Conservation (phyloP, 1,140 invertebrate species). For the Bombus picipes region DNA sequence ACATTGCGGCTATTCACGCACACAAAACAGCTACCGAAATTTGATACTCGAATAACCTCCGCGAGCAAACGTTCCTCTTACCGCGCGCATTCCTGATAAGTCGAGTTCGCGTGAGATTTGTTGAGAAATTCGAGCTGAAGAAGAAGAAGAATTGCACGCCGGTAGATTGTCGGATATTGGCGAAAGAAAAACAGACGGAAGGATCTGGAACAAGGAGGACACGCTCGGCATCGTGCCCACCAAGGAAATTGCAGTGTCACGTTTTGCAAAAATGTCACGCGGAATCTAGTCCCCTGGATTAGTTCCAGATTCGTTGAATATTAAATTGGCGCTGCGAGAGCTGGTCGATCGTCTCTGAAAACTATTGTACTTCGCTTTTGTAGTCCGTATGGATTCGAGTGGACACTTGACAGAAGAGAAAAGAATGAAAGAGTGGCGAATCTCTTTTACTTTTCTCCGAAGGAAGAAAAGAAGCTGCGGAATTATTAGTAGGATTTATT, state of each 20-base stretch:
- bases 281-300: constrained; percentile 31
- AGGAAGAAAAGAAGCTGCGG: no score
- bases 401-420: not conserved
- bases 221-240: constrained; percentile 40
- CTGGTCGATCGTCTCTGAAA: constrained; percentile 1
- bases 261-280: constrained; percentile 43
- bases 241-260: constrained; percentile 52
- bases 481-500: not conserved
- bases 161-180: not conserved
- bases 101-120: not conserved
- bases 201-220: constrained; percentile 6
- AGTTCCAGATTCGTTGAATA: constrained; percentile 51
- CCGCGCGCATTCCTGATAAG: not conserved
- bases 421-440: no score
- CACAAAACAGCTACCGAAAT: not conserved
- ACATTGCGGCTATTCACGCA: no score
- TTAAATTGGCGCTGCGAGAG: constrained; percentile 21
- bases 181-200: not conserved
- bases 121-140: not conserved
- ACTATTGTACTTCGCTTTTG: not conserved
- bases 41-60: not conserved
- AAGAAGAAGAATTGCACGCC: constrained; percentile 11
- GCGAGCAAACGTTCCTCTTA: not conserved
- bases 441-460: no score
- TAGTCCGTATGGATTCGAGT: not conserved